A percentile compares a stretch with the other conserved stretches of the same genome.
These are phyloP conservation scores for Polymixis flavicincta DNA, from an alignment of 2,888 invertebrate genomes.

Conservation along the genomic window DNA sequence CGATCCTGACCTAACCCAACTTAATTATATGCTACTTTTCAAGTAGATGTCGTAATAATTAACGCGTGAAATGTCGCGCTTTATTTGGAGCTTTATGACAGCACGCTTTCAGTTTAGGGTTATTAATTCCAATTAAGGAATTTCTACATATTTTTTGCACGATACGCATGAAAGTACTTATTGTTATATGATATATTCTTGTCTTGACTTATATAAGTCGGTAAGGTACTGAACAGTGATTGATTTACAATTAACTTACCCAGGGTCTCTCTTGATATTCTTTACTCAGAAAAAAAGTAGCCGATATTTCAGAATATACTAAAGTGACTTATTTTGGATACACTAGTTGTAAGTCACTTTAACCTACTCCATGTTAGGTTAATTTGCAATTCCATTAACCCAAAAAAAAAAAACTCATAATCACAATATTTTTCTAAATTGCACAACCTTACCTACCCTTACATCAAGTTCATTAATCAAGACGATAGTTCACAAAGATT, in stretches of 20 bases:
- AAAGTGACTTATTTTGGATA: neutral
- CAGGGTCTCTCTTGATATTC: neutral
- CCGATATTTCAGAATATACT: neutral
- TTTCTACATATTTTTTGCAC: neutral
- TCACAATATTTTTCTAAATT: neutral
- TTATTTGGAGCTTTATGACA: neutral
- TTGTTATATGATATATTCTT: neutral
- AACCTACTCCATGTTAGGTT: neutral
- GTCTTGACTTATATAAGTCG: neutral
- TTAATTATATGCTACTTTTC: slow-evolving; percentile 17
- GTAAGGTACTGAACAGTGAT: neutral
- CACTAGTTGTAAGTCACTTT: neutral
- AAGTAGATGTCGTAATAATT: slow-evolving; percentile 6
- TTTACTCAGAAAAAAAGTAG: neutral
- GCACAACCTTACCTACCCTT: neutral
- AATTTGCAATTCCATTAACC: slow-evolving; percentile 37
- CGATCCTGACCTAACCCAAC: slow-evolving; percentile 24
- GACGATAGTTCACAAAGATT: slow-evolving; percentile 32
- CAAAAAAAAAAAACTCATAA: slow-evolving; percentile 12
- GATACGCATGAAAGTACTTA: neutral
- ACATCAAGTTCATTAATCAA: slow-evolving; percentile 21
- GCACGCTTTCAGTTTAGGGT: neutral
- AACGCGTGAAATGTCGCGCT: neutral
- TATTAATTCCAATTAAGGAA: neutral
- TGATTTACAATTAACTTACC: neutral